Percentiles rank a stretch among this genome's conserved stretches.
Evolutionary conservation across 1,140 invertebrate genomes (phyloP).

Genomic region (Phymastichus coffea): DNA sequence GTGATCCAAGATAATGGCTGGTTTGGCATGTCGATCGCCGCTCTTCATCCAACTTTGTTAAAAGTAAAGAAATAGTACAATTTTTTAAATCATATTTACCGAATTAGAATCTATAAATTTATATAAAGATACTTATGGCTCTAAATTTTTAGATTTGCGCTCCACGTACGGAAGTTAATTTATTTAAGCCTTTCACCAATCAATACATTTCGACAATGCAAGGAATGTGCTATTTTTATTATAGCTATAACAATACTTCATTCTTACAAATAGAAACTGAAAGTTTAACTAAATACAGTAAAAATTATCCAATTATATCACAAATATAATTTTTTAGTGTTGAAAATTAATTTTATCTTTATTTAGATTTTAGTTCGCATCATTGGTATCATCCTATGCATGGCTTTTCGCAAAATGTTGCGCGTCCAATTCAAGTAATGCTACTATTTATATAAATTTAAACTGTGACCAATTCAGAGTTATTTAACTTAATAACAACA

Average conservation of each 20-base stretch:
- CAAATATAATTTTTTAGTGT: neutral
- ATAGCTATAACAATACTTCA: neutral
- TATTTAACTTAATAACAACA: no score
- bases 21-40: slow-evolving; percentile 34
- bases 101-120: neutral
- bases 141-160: slow-evolving; percentile 39
- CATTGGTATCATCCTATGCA: slow-evolving; percentile 37
- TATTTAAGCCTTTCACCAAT: slow-evolving; percentile 7
- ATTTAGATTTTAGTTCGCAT: slow-evolving; percentile 27
- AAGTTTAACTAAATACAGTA: neutral
- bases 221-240: slow-evolving; percentile 36
- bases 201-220: slow-evolving; percentile 32
- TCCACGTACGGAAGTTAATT: slow-evolving; percentile 33
- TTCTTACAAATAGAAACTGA: slow-evolving; percentile 11
- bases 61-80: neutral
- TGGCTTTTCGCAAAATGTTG: slow-evolving; percentile 34
- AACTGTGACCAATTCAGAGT: no score
- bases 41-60: slow-evolving; percentile 26
- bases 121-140: neutral
- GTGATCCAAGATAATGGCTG: slow-evolving; percentile 28
- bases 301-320: neutral
- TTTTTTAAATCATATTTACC: no score
- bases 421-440: slow-evolving; percentile 1
- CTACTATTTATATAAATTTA: neutral
- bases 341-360: neutral